Conservation (phyloP, 2,113 vertebrate genomes). For the Indri indri region DNA sequence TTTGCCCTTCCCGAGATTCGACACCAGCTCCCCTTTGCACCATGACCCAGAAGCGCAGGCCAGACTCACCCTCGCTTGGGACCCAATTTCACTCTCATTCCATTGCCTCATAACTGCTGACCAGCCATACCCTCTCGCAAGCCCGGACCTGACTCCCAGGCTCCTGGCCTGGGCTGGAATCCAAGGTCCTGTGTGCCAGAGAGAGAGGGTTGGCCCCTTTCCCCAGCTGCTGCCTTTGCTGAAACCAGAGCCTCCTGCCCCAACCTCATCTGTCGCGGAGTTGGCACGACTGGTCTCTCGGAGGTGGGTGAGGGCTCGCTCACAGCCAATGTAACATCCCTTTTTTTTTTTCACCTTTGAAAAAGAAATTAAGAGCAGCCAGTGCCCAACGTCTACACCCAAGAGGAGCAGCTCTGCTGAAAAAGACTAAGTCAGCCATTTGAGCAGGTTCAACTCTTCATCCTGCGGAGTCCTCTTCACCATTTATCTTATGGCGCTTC, state of each 20-base stretch:
- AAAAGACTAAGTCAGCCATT: neutral
- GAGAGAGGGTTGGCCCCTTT: neutral
- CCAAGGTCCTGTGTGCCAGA: neutral
- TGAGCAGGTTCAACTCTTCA: neutral
- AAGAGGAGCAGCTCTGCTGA: neutral
- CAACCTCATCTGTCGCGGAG: neutral
- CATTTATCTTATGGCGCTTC: neutral
- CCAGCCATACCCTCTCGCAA: neutral
- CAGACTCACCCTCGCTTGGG: neutral
- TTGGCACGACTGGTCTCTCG: neutral
- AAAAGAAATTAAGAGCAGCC: neutral
- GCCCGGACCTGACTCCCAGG: neutral
- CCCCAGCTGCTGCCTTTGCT: neutral
- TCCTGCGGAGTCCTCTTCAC: neutral
- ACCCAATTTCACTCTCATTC: neutral
- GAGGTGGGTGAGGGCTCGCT: neutral
- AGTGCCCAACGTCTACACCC: neutral
- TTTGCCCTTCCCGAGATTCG: neutral
- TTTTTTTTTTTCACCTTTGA: neutral
- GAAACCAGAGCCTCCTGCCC: neutral
- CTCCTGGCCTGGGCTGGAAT: neutral
- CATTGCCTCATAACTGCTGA: neutral
- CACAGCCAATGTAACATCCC: rapidly evolving
- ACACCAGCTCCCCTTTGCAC: neutral
- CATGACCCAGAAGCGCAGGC: neutral